Evolutionary conservation across 1,140 invertebrate species (phyloP).

Genomic region (Calliphora vicina): DNA sequence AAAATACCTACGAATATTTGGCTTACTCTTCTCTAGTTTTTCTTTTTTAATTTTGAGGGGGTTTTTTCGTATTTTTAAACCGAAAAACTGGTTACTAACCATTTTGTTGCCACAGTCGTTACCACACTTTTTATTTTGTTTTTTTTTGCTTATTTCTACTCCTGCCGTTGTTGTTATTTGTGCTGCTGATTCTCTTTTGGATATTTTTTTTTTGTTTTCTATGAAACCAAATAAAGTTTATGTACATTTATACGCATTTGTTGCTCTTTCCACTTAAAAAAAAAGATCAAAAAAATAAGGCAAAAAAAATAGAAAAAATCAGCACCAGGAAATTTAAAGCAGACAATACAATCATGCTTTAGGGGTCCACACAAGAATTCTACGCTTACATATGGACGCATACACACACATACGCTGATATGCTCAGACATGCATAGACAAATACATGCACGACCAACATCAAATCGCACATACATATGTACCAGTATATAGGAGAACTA

Average conservation of each 20-base stretch:
- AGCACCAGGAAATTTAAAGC: background rate
- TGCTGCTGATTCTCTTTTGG: background rate
- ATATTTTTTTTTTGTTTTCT: background rate
- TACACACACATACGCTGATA: background rate
- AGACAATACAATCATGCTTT: slow-evolving; percentile 1
- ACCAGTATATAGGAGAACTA: background rate
- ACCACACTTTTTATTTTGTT: background rate
- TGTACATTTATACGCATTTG: background rate
- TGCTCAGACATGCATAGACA: background rate
- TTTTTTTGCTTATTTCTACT: background rate
- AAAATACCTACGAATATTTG: background rate
- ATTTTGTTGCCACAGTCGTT: background rate
- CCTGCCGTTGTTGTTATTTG: background rate
- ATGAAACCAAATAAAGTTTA: background rate
- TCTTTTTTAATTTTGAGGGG: background rate
- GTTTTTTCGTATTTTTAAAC: background rate
- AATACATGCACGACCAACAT: background rate
- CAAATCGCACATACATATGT: too few species aligned
- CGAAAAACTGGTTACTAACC: background rate
- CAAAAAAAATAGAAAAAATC: background rate
- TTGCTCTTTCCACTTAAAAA: background rate
- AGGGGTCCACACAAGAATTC: background rate
- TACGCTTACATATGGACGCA: background rate
- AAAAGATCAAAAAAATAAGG: background rate
- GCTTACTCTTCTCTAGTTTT: background rate